Percentiles rank a stretch among this genome's conserved stretches.
Conservation (phyloP, 2,888 invertebrate genomes). For the Tetragonisca angustula region DNA sequence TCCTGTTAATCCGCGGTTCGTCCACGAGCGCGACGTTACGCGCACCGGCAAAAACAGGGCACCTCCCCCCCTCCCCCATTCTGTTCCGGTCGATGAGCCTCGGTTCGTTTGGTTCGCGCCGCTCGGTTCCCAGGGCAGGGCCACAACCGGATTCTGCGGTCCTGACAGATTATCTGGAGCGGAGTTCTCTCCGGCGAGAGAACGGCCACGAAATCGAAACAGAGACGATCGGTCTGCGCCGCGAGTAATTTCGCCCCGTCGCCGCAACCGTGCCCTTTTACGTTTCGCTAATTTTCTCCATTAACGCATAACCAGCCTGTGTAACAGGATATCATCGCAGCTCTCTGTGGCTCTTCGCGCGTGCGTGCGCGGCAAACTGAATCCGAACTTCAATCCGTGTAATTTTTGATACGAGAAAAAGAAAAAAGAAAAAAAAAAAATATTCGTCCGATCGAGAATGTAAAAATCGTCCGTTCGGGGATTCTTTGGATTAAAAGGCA, state of each 20-base stretch:
- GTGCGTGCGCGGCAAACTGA: too few species aligned
- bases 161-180: conserved; percentile 38
- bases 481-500: too few species aligned
- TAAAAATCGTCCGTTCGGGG: too few species aligned
- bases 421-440: too few species aligned
- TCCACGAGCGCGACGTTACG: conserved; percentile 19
- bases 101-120: conserved; percentile 34
- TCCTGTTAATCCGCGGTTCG: conserved; percentile 6
- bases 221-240: conserved; percentile 55
- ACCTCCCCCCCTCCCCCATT: neutral
- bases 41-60: conserved; percentile 17
- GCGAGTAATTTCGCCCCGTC: conserved; percentile 58
- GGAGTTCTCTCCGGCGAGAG: conserved; percentile 7
- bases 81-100: conserved; percentile 20
- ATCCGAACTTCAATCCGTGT: too few species aligned
- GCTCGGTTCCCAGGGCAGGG: conserved; percentile 9
- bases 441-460: too few species aligned
- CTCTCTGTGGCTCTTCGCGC: too few species aligned
- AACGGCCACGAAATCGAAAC: conserved; percentile 46
- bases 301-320: neutral
- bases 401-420: too few species aligned
- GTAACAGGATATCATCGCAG: neutral
- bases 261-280: conserved; percentile 9
- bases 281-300: conserved; percentile 35
- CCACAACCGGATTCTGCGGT: conserved; percentile 27